A percentile compares a stretch with the other conserved stretches of the same genome.
Conservation (phyloP, 2,888 invertebrate species). For the Strigamia crassipes region DNA sequence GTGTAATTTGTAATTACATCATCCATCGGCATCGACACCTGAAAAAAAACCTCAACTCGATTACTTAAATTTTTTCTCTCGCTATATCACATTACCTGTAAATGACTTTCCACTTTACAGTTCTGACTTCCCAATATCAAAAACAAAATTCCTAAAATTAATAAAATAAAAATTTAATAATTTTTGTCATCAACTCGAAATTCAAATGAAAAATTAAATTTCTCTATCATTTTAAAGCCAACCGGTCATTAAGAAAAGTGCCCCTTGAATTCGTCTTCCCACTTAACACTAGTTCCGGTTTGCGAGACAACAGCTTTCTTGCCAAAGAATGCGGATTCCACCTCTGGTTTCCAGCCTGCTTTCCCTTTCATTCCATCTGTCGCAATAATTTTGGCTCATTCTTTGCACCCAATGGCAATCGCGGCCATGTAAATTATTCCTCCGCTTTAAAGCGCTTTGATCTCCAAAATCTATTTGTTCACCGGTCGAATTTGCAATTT, state of each 20-base stretch:
- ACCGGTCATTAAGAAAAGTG: background rate
- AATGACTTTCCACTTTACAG: background rate
- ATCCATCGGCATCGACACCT: background rate
- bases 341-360: background rate
- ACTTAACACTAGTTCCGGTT: constrained; percentile 16
- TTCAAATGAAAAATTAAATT: background rate
- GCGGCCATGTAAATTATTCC: background rate
- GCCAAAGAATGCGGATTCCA: background rate
- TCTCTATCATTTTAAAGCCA: background rate
- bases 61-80: background rate
- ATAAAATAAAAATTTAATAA: background rate
- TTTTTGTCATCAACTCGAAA: too few species aligned
- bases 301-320: constrained; percentile 16
- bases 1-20: background rate
- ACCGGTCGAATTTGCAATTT: too few species aligned
- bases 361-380: constrained; percentile 16
- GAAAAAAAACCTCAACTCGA: background rate
- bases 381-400: constrained; percentile 5
- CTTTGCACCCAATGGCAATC: background rate
- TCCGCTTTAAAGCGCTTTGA: background rate
- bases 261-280: constrained; percentile 16
- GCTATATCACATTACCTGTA: background rate
- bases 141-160: background rate
- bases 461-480: background rate
- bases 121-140: background rate